Conservation (phyloP, 2,113 vertebrate species). For the Lamprotornis superbus region DNA sequence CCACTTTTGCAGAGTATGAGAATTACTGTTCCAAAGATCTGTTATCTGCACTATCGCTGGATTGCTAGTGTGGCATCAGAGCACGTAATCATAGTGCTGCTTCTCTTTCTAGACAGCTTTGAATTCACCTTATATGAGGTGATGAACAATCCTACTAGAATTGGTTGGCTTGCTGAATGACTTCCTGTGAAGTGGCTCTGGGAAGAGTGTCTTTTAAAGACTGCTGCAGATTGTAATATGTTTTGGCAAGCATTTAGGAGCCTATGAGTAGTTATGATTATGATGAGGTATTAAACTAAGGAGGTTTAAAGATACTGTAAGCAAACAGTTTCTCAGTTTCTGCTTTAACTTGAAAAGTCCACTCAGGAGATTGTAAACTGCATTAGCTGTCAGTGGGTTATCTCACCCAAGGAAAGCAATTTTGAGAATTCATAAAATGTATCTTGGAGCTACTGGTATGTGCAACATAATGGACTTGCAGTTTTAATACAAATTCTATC, state of each 20-base stretch:
- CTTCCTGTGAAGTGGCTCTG: neutral
- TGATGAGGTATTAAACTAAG: neutral
- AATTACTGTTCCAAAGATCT: neutral
- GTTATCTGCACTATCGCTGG: neutral
- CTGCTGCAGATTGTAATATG: neutral
- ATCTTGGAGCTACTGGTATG: neutral
- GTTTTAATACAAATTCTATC: constrained; percentile 36
- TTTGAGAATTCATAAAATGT: constrained; percentile 14
- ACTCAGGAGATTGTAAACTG: neutral
- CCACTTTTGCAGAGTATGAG: neutral
- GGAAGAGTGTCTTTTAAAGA: neutral
- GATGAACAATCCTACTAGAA: neutral
- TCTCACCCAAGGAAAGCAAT: neutral
- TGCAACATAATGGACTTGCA: neutral
- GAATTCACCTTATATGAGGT: neutral
- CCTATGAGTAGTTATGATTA: neutral
- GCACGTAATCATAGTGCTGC: neutral
- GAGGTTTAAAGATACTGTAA: neutral
- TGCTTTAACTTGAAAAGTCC: neutral
- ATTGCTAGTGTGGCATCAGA: neutral
- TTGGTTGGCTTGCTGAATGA: neutral
- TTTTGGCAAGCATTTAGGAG: neutral
- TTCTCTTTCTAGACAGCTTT: neutral
- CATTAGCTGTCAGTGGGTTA: neutral
- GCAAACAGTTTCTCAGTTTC: neutral